Evolutionary conservation across 2,888 invertebrate genomes (phyloP), one percentile per base, ranked within the genome.

Genomic region (Ochropleura plecta): DNA sequence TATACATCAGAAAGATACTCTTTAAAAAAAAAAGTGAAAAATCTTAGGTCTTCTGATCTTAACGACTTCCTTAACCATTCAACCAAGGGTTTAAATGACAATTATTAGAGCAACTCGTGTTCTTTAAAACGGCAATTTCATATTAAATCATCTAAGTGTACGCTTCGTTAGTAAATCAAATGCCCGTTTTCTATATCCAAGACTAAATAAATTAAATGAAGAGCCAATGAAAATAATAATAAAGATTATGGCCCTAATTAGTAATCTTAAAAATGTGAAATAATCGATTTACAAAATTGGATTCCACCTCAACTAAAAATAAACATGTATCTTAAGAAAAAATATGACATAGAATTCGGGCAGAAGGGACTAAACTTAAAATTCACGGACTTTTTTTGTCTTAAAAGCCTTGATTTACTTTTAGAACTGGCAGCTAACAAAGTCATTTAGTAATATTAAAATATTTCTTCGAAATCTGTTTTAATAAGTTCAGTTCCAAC

Each of bases 131-230:
- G 30, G 76, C 78, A 81, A 53, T 66, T 81, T 65, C 78, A 75
- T 76, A 48, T 30, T 3, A 30, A n/a, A 7, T 57, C 49, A 30
- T 42, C 0, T 65, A 18, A 0, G 40, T 66, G 53, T 76, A 49
- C 42, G 62, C 62, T 76, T 55, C 16, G 10, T 30, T 76, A 6
- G 7, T 66, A 9, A 7, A 57, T 55, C 3, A 46, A 18, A 40
- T 62, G 78, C 77, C 66, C 66, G 78, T 46, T 76, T 78, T 65
- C 62, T 82, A 75, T 76, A 65, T 64, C 40, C 5, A 42, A 53
- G 0, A 16, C 5, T 53, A 10, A 53, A 53, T 2, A 42, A 59
- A 40, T 30, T 20, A 14, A 55, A 55, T 12, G 20, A 16, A 16
- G 40, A 40, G 16, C 40, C 40, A 8, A 40, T 59, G 0, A 55